Conservation (phyloP, 2,797 vertebrate genomes). For the Anisognathus igniventris region DNA sequence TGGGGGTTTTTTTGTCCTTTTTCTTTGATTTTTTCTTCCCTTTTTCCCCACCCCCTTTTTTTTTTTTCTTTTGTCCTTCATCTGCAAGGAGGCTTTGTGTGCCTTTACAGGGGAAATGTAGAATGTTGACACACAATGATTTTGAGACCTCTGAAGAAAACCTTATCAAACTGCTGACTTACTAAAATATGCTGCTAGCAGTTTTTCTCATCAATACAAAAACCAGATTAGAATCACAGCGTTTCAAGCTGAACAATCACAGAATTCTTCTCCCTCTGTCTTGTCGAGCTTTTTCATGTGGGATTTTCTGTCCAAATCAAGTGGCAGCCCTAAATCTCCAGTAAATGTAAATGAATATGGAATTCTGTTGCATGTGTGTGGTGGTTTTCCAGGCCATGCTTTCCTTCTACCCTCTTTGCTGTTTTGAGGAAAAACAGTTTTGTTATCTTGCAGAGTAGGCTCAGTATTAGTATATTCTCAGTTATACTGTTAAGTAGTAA, state of each 20-base stretch:
- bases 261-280: not conserved
- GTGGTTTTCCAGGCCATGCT: not conserved
- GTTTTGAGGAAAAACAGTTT: not conserved
- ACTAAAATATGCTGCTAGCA: not conserved
- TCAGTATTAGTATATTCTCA: not conserved
- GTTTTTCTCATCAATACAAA: not conserved
- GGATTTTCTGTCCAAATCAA: not conserved
- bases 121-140: not conserved
- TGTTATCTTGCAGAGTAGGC: not conserved
- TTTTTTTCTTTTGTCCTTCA: not conserved
- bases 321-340: not conserved
- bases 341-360: not conserved
- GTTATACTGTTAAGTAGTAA: not conserved
- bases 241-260: not conserved
- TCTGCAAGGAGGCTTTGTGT: not conserved
- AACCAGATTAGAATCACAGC: not conserved
- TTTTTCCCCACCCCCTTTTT: rapidly evolving
- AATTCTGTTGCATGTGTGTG: not conserved
- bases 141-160: not conserved
- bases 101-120: not conserved
- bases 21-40: not conserved
- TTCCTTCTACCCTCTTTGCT: not conserved
- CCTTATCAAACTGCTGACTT: not conserved
- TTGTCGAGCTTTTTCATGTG: not conserved
- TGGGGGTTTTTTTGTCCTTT: not conserved